Evolutionary conservation across 2,797 vertebrate genomes (phyloP), one percentile per base, ranked within the genome.

Genomic region (Zalophus californianus): DNA sequence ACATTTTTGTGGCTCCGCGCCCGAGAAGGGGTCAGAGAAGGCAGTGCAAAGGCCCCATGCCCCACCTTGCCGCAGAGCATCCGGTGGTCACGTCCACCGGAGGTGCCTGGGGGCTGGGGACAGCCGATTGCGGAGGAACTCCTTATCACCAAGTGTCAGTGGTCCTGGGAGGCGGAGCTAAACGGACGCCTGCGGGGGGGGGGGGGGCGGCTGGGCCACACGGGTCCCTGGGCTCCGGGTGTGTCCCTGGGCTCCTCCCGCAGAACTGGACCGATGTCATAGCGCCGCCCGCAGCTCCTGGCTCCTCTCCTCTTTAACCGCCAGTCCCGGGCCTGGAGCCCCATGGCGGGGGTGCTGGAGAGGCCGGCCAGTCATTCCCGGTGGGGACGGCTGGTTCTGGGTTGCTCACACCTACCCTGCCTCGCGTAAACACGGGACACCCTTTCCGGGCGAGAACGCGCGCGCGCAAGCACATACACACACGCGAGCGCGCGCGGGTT

Each of bases 141-240:
- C 92, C 95, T 97, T 97, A 97, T 97, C 92, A 9, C 64, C 52
- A 1, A 80, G 77, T 90, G 91, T 89, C 97, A 97, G 94, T 79
- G 90, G 93, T 70, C 91, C 87, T 18, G 11, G 84, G 94, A 44
- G 41, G 89, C 16, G 41, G 35, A 79, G 82, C 78, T 86, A 94
- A 96, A 91, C 72, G 38, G 83, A 78, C 13, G 86, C 95, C 16
- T 56, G 85, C 35, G 44, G 44, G 7, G 44, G 44, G 44, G 44
- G 44, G 44, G 52, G 88, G 83, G 94, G 73, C 64, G 54, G 79
- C 90, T 91, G 93, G 94, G 94, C 92, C 38, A 52, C 54, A 44
- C 54, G 4, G 13, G 35, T 82, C 83, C 60, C 35, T 8, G 2
- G 93, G 35, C 79, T 95, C 41, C 75, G 44, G 44, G 44, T 44